Evolutionary conservation across 2,797 vertebrate genomes (phyloP).

Genomic region (Synanceia verrucosa): DNA sequence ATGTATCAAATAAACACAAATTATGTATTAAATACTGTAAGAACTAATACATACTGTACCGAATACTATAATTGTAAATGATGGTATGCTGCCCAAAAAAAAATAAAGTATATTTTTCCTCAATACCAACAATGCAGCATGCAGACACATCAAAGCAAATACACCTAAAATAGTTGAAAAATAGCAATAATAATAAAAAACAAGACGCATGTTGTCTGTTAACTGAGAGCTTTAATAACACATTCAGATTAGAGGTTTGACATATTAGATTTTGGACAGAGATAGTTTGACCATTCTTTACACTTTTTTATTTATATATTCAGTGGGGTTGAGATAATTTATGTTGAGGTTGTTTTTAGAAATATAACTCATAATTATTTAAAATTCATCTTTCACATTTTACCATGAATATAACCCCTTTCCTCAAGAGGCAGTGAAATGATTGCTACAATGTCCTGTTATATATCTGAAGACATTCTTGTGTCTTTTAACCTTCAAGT

Average conservation of each 20-base stretch:
- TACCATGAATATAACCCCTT: not conserved
- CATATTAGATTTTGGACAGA: conserved; percentile 14
- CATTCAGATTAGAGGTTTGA: conserved; percentile 14
- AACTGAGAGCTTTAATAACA: conserved; percentile 38
- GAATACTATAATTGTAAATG: not conserved
- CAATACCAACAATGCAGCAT: not conserved
- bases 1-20: not conserved
- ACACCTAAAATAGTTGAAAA: not conserved
- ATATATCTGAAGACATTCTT: not conserved
- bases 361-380: not conserved
- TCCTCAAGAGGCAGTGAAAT: not conserved
- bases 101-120: not conserved
- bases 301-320: not conserved
- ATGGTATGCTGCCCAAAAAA: not conserved
- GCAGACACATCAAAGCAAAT: not conserved
- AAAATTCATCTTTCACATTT: not conserved
- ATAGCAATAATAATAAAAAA: not conserved
- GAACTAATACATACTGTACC: not conserved
- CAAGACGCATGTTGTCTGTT: not conserved
- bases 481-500: not conserved
- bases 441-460: not conserved
- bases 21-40: not conserved
- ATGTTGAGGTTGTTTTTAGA: not conserved
- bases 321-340: not conserved
- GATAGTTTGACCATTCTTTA: not conserved